Evolutionary conservation across 2,797 vertebrate genomes (phyloP).

Genomic region (Potorous gilbertii): DNA sequence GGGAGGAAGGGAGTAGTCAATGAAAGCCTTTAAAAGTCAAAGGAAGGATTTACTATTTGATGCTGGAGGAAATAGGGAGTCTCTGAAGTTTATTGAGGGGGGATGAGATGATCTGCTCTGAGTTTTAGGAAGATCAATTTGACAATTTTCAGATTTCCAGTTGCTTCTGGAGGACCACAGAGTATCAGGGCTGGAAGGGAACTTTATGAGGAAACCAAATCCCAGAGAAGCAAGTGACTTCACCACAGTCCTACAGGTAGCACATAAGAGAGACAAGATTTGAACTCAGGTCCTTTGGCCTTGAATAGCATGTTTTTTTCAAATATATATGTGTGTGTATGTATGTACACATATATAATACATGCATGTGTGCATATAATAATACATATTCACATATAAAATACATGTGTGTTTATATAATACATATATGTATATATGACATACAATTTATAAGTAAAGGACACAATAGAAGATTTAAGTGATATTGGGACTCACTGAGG

Average conservation of each 20-base stretch:
- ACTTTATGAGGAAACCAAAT: neutral
- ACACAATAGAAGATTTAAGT: slow-evolving; percentile 22
- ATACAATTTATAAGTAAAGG: neutral
- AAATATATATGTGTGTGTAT: no score
- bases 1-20: neutral
- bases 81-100: neutral
- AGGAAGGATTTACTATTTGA: neutral
- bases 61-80: neutral
- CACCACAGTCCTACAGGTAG: neutral
- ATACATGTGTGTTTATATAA: no score
- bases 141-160: neutral
- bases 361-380: no score
- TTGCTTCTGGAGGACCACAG: neutral
- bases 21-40: neutral
- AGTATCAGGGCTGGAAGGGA: neutral
- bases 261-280: neutral
- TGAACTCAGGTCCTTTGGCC: neutral
- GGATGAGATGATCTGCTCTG: neutral
- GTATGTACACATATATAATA: no score
- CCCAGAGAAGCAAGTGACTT: neutral
- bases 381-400: no score
- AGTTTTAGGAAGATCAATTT: neutral
- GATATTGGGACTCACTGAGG: neutral
- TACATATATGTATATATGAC: no score
- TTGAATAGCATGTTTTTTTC: neutral